These are phyloP conservation scores for Lerema accius DNA, from an alignment of 1,140 invertebrate species.

Conservation along the genomic window DNA sequence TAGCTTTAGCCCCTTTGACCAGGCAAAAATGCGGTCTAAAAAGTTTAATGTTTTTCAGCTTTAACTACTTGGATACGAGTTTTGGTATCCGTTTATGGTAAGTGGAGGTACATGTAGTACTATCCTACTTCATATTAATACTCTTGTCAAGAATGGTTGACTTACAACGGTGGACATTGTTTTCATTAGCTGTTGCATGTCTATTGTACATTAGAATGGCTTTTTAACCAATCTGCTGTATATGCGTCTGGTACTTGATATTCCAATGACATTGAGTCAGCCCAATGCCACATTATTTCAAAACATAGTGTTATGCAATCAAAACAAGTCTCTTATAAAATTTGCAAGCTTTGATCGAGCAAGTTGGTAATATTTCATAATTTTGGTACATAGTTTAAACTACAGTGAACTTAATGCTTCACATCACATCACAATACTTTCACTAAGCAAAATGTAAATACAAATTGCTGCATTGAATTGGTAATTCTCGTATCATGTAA, in stretches of 20 bases:
- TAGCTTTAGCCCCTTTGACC: conserved; percentile 45
- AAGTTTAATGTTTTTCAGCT: conserved; percentile 80
- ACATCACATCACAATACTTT: conserved; percentile 15
- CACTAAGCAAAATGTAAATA: conserved; percentile 7
- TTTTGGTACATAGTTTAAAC: background rate
- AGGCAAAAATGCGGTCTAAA: conserved; percentile 63
- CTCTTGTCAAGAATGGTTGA: conserved; percentile 24
- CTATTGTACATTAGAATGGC: conserved; percentile 34
- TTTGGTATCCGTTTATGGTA: conserved; percentile 77
- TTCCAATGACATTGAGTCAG: conserved; percentile 1
- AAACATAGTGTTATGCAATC: conserved; percentile 18
- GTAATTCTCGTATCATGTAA: background rate
- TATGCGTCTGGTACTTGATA: conserved; percentile 23
- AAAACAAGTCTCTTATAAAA: conserved; percentile 6
- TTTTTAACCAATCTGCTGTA: conserved; percentile 32
- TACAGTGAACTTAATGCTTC: background rate
- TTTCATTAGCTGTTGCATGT: conserved; percentile 26
- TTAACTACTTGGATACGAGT: conserved; percentile 77
- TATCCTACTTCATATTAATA: conserved; percentile 56
- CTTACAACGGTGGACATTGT: background rate
- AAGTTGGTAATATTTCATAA: background rate
- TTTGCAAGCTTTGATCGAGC: background rate
- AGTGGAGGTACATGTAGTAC: conserved; percentile 76
- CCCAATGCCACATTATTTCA: conserved; percentile 13
- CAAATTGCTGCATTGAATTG: background rate